Percentiles rank a stretch among this genome's conserved stretches.
Evolutionary conservation across 1,140 invertebrate genomes (phyloP).

Genomic region (Procambarus clarkii): DNA sequence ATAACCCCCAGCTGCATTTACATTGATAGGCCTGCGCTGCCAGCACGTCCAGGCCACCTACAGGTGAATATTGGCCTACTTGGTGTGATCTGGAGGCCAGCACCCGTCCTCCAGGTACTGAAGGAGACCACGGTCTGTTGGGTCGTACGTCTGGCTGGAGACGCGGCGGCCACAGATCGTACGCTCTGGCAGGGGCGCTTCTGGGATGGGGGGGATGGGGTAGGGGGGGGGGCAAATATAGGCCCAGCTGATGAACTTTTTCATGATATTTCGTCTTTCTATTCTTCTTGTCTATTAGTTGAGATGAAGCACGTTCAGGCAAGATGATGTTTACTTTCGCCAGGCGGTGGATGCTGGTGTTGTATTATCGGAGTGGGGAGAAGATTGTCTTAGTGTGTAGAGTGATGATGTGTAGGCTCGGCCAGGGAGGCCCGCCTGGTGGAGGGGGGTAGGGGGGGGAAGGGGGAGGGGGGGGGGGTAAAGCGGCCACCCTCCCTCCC

Average conservation of each 20-base stretch:
- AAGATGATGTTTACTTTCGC: too few relatives aligned
- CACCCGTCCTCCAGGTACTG: neutral
- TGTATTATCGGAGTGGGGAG: too few relatives aligned
- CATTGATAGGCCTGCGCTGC: conserved; percentile 36
- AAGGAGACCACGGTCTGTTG: neutral
- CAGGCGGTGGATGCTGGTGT: too few relatives aligned
- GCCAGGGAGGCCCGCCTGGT: too few relatives aligned
- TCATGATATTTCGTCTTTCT: neutral
- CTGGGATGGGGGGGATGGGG: too few relatives aligned
- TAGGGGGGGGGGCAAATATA: neutral
- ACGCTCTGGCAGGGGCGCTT: neutral
- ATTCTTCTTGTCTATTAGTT: too few relatives aligned
- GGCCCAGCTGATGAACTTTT: conserved; percentile 3
- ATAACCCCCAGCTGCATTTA: conserved; percentile 38
- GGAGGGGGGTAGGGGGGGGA: neutral
- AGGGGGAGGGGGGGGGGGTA: too few relatives aligned
- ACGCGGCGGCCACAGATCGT: too few relatives aligned
- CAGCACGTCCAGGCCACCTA: conserved; percentile 29
- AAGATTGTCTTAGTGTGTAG: too few relatives aligned
- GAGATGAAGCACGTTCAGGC: too few relatives aligned
- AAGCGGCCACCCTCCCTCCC: too few relatives aligned
- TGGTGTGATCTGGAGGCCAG: neutral
- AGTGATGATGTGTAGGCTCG: too few relatives aligned
- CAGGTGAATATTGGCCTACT: conserved; percentile 29
- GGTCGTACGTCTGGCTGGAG: conserved; percentile 16